These are phyloP conservation scores for Puma concolor DNA, from an alignment of 2,113 vertebrate species.

Conservation along the genomic window DNA sequence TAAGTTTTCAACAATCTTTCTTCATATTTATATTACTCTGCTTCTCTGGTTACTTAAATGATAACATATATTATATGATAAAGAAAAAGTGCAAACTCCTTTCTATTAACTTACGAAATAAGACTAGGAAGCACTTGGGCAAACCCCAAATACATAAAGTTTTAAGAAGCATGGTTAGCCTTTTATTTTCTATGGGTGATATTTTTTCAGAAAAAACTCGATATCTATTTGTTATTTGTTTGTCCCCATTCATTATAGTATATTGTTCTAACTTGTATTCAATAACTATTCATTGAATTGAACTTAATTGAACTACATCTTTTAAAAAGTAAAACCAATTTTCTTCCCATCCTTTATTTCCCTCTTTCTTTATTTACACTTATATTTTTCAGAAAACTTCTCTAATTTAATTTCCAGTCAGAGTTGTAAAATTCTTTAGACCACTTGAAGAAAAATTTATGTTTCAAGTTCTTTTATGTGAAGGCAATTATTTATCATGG, in stretches of 20 bases:
- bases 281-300: background rate
- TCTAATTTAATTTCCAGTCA: background rate
- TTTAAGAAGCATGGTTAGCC: background rate
- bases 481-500: background rate
- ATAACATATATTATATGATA: background rate
- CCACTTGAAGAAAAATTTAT: background rate
- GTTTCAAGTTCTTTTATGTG: background rate
- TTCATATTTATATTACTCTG: background rate
- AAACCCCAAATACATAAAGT: background rate
- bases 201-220: background rate
- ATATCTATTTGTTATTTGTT: background rate
- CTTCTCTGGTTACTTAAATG: background rate
- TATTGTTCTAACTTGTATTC: background rate
- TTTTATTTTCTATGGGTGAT: background rate
- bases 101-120: background rate
- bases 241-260: background rate
- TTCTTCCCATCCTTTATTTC: background rate
- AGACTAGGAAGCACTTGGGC: background rate
- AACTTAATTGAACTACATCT: background rate
- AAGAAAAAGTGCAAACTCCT: background rate
- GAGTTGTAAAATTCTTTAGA: background rate
- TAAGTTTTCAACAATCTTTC: background rate
- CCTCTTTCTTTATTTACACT: conserved; percentile 15
- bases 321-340: conserved; percentile 1
- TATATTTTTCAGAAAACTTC: background rate